phyloP scores from a whole-genome alignment of 2,797 vertebrate species.

The Petrocephalus schoutedeni region DNA sequence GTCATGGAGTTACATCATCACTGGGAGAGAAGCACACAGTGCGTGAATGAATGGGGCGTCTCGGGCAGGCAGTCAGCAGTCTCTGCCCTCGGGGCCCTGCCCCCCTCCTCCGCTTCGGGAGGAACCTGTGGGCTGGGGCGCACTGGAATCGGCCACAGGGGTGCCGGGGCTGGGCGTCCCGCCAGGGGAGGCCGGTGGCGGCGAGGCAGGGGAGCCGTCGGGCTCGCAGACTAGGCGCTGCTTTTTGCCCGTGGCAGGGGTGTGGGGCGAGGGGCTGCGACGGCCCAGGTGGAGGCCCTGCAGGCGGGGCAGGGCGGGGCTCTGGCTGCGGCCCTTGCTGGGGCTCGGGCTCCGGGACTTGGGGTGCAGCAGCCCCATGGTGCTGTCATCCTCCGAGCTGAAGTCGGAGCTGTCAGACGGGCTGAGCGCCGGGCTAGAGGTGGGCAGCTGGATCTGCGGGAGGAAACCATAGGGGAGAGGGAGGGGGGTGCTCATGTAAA shows the following conservation, averaged over 20 bases:
- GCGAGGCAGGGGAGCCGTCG: conserved; percentile 16
- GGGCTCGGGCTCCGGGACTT: conserved; percentile 82
- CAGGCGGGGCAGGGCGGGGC: conserved; percentile 50
- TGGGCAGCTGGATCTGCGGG: conserved; percentile 81
- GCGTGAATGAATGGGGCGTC: conserved; percentile 48
- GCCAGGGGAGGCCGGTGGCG: neutral
- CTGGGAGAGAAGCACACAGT: conserved; percentile 33
- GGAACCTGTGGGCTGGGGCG: neutral
- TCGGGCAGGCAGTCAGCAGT: conserved; percentile 44
- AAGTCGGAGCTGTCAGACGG: conserved; percentile 80
- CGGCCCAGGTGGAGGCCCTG: conserved; percentile 59
- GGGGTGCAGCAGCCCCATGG: conserved; percentile 69
- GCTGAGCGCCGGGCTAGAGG: conserved; percentile 63
- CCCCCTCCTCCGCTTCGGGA: neutral
- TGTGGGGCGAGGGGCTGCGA: conserved; percentile 66
- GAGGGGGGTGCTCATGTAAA: neutral
- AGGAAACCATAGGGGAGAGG: neutral
- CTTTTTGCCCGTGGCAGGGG: conserved; percentile 26
- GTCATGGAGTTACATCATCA: neutral
- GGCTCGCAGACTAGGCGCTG: conserved; percentile 34
- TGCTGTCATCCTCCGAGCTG: conserved; percentile 88
- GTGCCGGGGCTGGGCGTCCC: neutral
- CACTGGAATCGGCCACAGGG: neutral
- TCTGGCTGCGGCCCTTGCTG: conserved; percentile 58
- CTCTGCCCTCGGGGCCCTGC: conserved; percentile 20